phyloP scores from a whole-genome alignment of 2,797 vertebrate species.

The Pitangus sulphuratus region DNA sequence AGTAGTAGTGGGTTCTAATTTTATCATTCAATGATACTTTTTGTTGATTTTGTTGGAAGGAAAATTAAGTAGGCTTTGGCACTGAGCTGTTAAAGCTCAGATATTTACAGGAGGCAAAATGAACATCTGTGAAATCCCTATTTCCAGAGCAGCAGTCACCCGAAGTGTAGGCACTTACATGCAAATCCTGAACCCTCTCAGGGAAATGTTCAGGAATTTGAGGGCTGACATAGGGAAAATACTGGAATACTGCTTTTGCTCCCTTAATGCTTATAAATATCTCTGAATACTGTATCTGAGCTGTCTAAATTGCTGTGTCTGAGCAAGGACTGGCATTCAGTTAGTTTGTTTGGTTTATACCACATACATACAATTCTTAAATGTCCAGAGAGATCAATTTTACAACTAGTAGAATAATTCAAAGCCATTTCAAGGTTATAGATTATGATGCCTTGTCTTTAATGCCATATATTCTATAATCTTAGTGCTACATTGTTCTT shows the following conservation, averaged over 20 bases:
- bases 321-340: not conserved
- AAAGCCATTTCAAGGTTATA: not conserved
- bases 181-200: not conserved
- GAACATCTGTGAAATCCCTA: not conserved
- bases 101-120: conserved; percentile 11
- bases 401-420: not conserved
- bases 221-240: not conserved
- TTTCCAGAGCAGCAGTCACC: not conserved
- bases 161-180: not conserved
- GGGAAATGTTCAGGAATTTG: not conserved
- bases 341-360: not conserved
- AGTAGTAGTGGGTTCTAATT: not conserved
- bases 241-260: not conserved
- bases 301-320: not conserved
- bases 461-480: not conserved
- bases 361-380: not conserved
- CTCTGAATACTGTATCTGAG: not conserved
- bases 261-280: not conserved
- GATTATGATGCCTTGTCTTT: not conserved
- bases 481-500: not conserved
- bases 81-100: not conserved
- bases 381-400: not conserved
- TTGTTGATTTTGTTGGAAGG: not conserved
- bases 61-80: not conserved
- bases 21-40: not conserved